A percentile compares a stretch with the other conserved stretches of the same genome.
Conservation (phyloP, 2,797 vertebrate species). For the Smutsia gigantea region DNA sequence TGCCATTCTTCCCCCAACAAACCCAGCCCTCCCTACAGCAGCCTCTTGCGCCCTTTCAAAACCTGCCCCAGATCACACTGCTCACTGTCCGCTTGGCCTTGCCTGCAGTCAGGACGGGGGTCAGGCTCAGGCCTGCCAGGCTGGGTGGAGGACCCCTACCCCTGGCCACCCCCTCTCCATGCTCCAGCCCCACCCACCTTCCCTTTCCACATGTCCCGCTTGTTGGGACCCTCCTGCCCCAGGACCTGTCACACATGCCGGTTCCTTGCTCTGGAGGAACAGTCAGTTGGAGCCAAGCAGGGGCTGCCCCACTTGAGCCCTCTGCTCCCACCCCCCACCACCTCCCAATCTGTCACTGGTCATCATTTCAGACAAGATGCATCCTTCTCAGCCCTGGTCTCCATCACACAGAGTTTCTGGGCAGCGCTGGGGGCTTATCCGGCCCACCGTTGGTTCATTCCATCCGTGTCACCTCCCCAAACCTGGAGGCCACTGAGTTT, state of each 20-base stretch:
- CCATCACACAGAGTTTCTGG: not conserved
- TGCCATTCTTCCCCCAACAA: too few species aligned
- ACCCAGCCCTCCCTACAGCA: not conserved
- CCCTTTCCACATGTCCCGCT: not conserved
- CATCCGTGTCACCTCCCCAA: not conserved
- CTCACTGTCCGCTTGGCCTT: too few species aligned
- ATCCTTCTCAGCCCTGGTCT: not conserved
- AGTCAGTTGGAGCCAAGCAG: not conserved
- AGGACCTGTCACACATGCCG: not conserved
- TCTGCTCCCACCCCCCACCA: not conserved
- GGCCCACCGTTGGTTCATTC: not conserved
- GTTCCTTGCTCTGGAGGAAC: not conserved
- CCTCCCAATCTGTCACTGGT: not conserved
- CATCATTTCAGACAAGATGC: not conserved
- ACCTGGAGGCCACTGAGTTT: not conserved
- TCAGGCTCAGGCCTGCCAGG: not conserved
- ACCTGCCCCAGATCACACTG: fast-evolving
- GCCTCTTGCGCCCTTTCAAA: not conserved
- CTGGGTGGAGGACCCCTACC: not conserved
- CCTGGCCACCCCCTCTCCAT: not conserved
- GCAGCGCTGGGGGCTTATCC: not conserved
- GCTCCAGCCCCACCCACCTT: not conserved
- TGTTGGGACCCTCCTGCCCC: not conserved
- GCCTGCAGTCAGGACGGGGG: not conserved
- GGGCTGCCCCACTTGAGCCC: too few species aligned